Base-by-base conservation (phyloP, 2,797 vertebrate species). In the Rhinogobio ventralis region DNA sequence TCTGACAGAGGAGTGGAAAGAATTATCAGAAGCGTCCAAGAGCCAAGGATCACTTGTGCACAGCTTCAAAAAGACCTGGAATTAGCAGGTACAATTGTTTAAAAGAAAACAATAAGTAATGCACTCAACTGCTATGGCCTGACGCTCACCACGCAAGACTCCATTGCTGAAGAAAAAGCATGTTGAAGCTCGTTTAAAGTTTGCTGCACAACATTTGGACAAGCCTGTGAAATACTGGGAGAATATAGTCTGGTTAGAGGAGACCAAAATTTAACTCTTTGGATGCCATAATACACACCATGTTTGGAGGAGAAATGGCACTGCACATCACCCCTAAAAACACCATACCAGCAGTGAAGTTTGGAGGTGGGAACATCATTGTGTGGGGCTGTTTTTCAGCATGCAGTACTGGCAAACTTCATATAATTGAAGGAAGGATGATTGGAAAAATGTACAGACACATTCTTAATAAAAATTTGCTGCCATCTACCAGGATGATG, bases 271-370 rank as follows among this genome's bases (percentile, higher is more conserved):
- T 17, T 0, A 49, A 28, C 42, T 28, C n/a, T 73, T 73, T 73
- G n/a, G n/a, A 28, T 72, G 25, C 15, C n/a, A 51, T 74, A 74
- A 74, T 51, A 53, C 72, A 74, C 46, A 49, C 69, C 69, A 72
- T 46, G 39, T 72, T 49, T 72, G 69, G 14, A 49, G 13, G 25
- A 51, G 4, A 74, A 49, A 73, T 51, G 46, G 45, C 7, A 46
- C n/a, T 49, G 69, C 7, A 49, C 3, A 28, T 74, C 25, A 51
- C 72, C 28, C 72, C n/a, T 36, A 46, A 25, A 45, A 71, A 46
- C 2, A 25, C 11, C n/a, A 7, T 25, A 10, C 53, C 20, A 55
- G 53, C 20, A 55, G 53, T 62, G 5, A 62, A 28, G 60, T 28
- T 28, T 62, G 5, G 11, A 72, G 2, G n/a, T 28, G 69, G 13